phyloP scores from a whole-genome alignment of 2,113 vertebrate species.

The Cheilinus undulatus region DNA sequence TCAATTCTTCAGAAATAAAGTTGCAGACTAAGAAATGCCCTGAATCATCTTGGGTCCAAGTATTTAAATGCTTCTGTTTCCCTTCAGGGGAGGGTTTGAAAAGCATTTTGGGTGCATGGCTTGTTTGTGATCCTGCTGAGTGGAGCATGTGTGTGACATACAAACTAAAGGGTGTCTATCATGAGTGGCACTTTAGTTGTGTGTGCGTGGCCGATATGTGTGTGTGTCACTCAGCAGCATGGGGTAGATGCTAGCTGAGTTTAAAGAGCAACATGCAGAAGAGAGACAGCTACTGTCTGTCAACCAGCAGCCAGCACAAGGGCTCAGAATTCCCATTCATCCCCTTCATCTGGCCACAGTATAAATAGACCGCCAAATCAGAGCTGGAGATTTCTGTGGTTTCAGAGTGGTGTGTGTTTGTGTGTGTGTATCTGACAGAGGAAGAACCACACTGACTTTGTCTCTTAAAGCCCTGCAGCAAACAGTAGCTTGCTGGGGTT shows the following conservation, averaged over 20 bases:
- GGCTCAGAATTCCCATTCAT: slow-evolving; percentile 40
- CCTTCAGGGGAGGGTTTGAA: neutral
- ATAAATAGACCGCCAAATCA: slow-evolving; percentile 45
- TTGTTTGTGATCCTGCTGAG: slow-evolving; percentile 27
- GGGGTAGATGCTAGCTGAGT: slow-evolving; percentile 41
- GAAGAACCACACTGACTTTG: slow-evolving; percentile 15
- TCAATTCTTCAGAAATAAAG: neutral
- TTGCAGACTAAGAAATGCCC: neutral
- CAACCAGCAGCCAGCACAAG: slow-evolving; percentile 30
- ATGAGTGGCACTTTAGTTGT: slow-evolving; percentile 29
- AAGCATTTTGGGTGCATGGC: neutral
- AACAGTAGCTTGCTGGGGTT: slow-evolving; percentile 21
- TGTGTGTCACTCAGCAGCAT: slow-evolving; percentile 53
- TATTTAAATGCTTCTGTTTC: neutral
- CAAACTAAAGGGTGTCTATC: neutral
- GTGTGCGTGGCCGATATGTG: slow-evolving; percentile 11
- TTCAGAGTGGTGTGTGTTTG: slow-evolving; percentile 10
- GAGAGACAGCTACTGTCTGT: slow-evolving; percentile 45
- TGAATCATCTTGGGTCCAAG: neutral
- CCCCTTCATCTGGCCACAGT: slow-evolving; percentile 35
- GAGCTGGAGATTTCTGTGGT: slow-evolving; percentile 17
- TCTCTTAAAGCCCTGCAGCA: slow-evolving; percentile 21
- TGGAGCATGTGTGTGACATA: slow-evolving; percentile 19
- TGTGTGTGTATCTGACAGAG: slow-evolving; percentile 8
- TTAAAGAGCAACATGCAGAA: slow-evolving; percentile 50